Base-by-base conservation (phyloP, 2,888 invertebrate genomes). In the Eugnorisma glareosa region DNA sequence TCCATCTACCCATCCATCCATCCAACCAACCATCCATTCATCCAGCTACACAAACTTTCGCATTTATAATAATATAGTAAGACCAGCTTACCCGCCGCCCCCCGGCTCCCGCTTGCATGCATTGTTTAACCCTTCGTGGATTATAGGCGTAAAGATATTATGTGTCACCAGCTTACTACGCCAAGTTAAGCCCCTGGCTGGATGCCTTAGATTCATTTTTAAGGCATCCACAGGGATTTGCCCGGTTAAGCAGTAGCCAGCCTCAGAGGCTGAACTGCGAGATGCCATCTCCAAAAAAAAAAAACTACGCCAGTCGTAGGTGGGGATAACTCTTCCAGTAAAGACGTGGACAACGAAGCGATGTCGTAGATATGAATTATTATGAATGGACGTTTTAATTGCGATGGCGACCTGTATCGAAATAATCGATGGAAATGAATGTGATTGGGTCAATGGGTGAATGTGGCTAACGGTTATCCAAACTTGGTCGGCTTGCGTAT, bases 341-440 rank as follows among this genome's bases (percentile, higher is more conserved):
- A 64, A 59, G 40, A 54, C 48, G 31, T 48, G 54, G 57, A 68
- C 31, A 67, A 67, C 37, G 28, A 51, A 67, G 59, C 57, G 71
- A 74, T 63, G 54, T 80, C 67, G 48, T 40, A 48, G 6, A 31
- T 31, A 43, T 64, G 11, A 66, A 66, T 40, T 45, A 73, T 37
- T 74, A 72, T 72, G 85, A 69, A 66, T 73, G 45, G 45, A 80
- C 35, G 35, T 67, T 70, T 66, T 70, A 73, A 35, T 61, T 35
- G 31, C 67, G 74, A 37, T 61, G 43, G 18, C 70, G 57, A 48
- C 75, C 81, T 85, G 40, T 67, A 70, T 82, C 37, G n/a, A 67
- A 73, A 73, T 70, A 70, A 81, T 82, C 81, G 85, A 82, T 82
- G 18, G 43, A 70, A 67, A 54, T 67, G 1, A 67, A 68, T 78